Conservation (phyloP, 1,140 invertebrate species). For the Hypothenemus hampei region DNA sequence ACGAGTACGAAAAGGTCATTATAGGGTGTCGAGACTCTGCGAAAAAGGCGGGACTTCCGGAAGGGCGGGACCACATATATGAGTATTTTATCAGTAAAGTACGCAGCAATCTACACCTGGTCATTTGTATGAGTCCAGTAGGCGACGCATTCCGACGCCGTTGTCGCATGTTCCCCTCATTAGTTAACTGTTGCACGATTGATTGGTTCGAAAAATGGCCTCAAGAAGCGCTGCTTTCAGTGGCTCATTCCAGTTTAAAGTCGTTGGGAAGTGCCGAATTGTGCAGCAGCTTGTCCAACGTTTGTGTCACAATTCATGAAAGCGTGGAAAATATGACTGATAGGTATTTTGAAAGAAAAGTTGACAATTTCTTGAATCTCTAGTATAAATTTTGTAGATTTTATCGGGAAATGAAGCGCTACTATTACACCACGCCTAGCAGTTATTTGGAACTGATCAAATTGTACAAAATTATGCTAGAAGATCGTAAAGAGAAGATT, state of each 20-base stretch:
- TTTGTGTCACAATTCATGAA: constrained; percentile 74
- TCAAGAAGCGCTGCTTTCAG: constrained; percentile 76
- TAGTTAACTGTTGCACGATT: constrained; percentile 91
- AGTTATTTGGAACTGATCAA: constrained; percentile 85
- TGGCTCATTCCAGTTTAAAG: constrained; percentile 59
- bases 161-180: constrained; percentile 82
- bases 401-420: constrained; percentile 74
- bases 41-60: constrained; percentile 62
- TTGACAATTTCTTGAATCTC: not conserved
- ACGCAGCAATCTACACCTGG: constrained; percentile 73
- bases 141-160: constrained; percentile 75
- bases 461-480: constrained; percentile 63
- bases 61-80: constrained; percentile 71
- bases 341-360: constrained; percentile 3
- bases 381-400: constrained; percentile 63
- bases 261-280: constrained; percentile 47
- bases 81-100: constrained; percentile 78
- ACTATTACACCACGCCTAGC: constrained; percentile 86
- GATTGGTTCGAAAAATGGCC: constrained; percentile 93
- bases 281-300: constrained; percentile 55
- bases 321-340: constrained; percentile 21
- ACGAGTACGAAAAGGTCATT: constrained; percentile 78
- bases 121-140: constrained; percentile 85
- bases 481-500: constrained; percentile 63
- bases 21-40: constrained; percentile 64